Conservation (phyloP, 2,888 invertebrate genomes). For the Chaitophorus viminalis region DNA sequence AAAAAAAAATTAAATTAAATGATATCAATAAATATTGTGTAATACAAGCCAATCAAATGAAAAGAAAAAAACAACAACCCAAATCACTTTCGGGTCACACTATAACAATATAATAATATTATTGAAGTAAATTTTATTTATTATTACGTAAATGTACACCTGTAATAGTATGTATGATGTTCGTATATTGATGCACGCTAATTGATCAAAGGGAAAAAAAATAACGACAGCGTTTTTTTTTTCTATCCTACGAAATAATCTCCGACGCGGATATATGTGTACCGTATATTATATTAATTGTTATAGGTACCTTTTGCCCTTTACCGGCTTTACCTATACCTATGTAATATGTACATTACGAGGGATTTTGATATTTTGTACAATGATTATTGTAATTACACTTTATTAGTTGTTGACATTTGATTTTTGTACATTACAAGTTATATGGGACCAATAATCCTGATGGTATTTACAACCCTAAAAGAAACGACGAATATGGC, state of each 20-base stretch:
- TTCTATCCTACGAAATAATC: neutral
- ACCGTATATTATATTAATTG: too few species aligned
- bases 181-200: neutral
- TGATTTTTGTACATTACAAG: neutral
- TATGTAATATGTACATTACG: neutral
- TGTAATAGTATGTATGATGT: neutral
- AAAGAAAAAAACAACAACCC: neutral
- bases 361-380: neutral
- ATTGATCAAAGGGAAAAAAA: neutral
- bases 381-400: neutral
- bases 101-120: too few species aligned
- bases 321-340: too few species aligned
- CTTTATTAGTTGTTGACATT: neutral
- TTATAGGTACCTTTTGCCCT: too few species aligned
- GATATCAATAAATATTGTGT: too few species aligned
- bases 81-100: neutral
- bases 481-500: neutral
- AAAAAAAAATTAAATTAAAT: too few species aligned
- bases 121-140: neutral
- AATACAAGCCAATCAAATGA: neutral
- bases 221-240: neutral
- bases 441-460: neutral
- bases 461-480: neutral
- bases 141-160: neutral
- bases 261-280: neutral